A percentile compares a stretch with the other conserved stretches of the same genome.
Evolutionary conservation across 2,113 vertebrate genomes (phyloP).

Genomic region (Falco punctatus): DNA sequence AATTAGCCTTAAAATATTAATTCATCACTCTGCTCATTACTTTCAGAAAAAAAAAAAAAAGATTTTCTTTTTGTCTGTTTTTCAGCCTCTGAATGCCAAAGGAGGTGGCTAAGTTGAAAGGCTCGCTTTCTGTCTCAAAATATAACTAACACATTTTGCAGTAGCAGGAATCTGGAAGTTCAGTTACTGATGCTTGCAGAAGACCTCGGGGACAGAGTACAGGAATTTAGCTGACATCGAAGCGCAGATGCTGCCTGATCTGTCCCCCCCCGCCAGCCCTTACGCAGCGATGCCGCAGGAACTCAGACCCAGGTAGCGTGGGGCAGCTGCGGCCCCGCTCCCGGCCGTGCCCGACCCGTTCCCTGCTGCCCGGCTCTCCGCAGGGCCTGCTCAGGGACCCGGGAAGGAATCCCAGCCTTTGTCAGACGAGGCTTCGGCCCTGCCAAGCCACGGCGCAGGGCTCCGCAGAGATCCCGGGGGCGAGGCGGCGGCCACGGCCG

Average conservation of each 20-base stretch:
- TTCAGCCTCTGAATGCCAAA: neutral
- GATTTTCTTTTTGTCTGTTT: neutral
- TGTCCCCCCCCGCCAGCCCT: neutral
- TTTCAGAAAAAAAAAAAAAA: neutral
- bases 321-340: neutral
- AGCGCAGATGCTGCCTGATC: neutral
- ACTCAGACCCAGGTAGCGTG: neutral
- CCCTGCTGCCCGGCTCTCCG: neutral
- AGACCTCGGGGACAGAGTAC: neutral
- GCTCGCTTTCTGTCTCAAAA: neutral
- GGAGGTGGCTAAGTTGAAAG: neutral
- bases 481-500: rapidly evolving
- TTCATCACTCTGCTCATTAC: neutral
- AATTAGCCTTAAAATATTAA: slow-evolving; percentile 6
- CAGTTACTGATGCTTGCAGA: neutral
- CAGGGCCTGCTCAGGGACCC: neutral
- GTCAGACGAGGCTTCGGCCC: neutral
- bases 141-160: neutral
- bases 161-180: neutral
- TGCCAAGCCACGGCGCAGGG: neutral
- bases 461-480: rapidly evolving
- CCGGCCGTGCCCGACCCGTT: neutral
- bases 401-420: neutral
- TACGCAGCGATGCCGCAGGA: neutral
- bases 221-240: neutral